These are phyloP conservation scores for Passer montanus DNA, from an alignment of 2,113 vertebrate genomes.

Conservation along the genomic window DNA sequence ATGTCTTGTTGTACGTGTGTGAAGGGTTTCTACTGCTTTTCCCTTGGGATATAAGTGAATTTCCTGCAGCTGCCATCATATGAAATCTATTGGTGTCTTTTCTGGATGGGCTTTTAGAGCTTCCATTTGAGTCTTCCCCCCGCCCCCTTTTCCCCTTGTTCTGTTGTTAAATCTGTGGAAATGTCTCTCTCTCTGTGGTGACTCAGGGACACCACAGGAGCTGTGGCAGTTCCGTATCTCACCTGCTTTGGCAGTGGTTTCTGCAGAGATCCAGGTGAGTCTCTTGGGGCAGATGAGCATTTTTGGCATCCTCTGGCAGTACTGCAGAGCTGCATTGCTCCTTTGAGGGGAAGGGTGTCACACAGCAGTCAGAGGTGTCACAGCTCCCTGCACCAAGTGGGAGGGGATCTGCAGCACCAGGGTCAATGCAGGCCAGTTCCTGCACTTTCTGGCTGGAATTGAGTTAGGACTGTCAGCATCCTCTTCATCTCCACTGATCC, in stretches of 20 bases:
- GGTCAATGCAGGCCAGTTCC: not conserved
- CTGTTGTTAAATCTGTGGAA: not conserved
- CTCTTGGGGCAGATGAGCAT: not conserved
- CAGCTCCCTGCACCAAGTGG: not conserved
- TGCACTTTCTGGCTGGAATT: not conserved
- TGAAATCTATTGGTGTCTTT: not conserved
- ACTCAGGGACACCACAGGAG: accelerated
- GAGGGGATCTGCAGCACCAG: not conserved
- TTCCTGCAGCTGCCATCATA: not conserved
- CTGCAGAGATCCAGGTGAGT: not conserved
- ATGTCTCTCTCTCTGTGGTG: not conserved
- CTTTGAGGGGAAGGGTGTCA: not conserved
- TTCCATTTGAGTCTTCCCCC: not conserved
- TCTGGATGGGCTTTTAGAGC: not conserved
- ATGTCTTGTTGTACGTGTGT: not conserved
- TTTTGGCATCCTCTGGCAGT: not conserved
- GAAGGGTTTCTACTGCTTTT: not conserved
- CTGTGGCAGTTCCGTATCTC: not conserved
- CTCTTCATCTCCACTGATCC: not conserved
- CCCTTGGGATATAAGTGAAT: not conserved
- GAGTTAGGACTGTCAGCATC: not conserved
- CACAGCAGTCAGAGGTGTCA: not conserved
- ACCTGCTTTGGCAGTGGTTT: not conserved
- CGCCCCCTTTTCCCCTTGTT: not conserved
- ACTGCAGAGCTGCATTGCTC: not conserved